These are phyloP conservation scores for Phyllotreta cruciferae DNA, from an alignment of 2,888 invertebrate species.

Conservation along the genomic window DNA sequence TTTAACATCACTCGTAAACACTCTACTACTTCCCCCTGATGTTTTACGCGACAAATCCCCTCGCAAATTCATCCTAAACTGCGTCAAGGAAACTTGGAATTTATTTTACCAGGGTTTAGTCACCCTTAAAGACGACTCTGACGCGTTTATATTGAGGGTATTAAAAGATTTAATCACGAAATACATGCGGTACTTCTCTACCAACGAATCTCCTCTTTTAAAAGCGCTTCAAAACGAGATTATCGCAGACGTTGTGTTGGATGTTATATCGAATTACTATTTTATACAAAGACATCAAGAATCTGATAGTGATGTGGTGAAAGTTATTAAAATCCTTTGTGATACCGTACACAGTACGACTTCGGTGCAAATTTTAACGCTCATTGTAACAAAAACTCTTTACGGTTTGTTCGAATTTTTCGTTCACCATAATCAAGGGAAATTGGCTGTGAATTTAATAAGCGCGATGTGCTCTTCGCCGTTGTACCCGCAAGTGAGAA, in stretches of 20 bases:
- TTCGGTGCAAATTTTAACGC: conserved; percentile 40
- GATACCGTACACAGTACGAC: conserved; percentile 48
- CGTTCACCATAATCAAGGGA: conserved; percentile 54
- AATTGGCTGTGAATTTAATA: conserved; percentile 49
- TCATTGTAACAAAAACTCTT: conserved; percentile 48
- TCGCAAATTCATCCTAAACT: conserved; percentile 58
- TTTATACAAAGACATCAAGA: conserved; percentile 53
- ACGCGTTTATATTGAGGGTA: conserved; percentile 61
- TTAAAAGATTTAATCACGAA: conserved; percentile 61
- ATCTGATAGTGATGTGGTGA: conserved; percentile 51
- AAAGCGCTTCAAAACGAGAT: conserved; percentile 49
- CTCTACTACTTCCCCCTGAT: conserved; percentile 62
- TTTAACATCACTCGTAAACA: conserved; percentile 62
- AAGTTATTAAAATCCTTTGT: conserved; percentile 52
- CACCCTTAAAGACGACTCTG: conserved; percentile 59
- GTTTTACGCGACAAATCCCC: conserved; percentile 61
- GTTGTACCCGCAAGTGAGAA: conserved; percentile 47
- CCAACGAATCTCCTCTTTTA: conserved; percentile 50
- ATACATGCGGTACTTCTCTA: conserved; percentile 54
- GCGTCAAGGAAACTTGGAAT: conserved; percentile 64
- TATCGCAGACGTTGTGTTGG: conserved; percentile 49
- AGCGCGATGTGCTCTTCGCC: conserved; percentile 47
- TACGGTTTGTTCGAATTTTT: conserved; percentile 53
- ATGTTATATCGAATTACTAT: conserved; percentile 51
- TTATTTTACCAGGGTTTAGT: conserved; percentile 63